Base-by-base conservation (phyloP, 2,113 vertebrate species). In the Epinephelus fuscoguttatus region DNA sequence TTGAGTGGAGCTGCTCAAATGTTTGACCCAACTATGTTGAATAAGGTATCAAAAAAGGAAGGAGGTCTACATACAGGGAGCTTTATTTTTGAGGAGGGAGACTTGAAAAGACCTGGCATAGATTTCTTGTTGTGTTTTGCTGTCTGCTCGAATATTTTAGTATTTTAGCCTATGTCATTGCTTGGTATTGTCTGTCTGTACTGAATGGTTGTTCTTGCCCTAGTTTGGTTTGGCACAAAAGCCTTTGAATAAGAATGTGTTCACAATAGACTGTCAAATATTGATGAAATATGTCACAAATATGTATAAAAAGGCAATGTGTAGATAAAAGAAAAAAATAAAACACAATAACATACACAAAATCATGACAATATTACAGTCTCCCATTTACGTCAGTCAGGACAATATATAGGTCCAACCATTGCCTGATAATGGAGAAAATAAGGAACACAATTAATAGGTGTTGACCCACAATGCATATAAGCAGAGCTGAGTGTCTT, bases 211-310 rank as follows among this genome's bases (percentile, higher is more conserved):
- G 37, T 77, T 64, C 40, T 17, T 75, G 19, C 14, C 17, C 19
- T 17, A 67, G 56, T 83, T 73, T 73, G 17, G 21, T 67, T 55
- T 40, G 55, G 14, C 45, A 78, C 27, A 78, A 52, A 78, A 53
- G 45, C 47, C 27, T 71, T 66, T 57, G 67, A 76, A 7, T 37
- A 66, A 23, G 61, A 57, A 42, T 13, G 2, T 64, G 25, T 57
- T 77, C 21, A 40, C 45, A 66, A 30, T 18, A 25, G n/a, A 49
- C 40, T 47, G 61, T 52, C 14, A 55, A 66, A 33, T 57, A 57
- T 67, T 33, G 14, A 47, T 68, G 25, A 33, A 25, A n/a, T 30
- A 21, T 64, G 52, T 75, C 21, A 75, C 21, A 30, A 62, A 56
- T 33, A 50, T 49, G 1, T 17, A 3, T 42, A 7, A 25, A 80